phyloP scores from a whole-genome alignment of 2,113 vertebrate species.

The Notarius quadriscutis region DNA sequence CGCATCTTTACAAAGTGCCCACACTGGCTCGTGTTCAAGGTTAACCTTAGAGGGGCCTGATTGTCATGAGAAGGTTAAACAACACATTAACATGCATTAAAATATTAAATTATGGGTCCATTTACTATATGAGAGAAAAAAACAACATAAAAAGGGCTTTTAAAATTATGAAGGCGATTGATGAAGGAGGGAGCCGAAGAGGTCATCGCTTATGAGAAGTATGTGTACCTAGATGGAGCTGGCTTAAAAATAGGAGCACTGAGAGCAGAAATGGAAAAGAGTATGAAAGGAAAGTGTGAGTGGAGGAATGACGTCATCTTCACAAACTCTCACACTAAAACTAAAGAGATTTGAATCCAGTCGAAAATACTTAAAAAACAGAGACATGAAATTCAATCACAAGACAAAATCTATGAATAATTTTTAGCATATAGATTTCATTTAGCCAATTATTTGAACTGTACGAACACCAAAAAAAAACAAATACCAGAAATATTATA shows the following conservation, averaged over 20 bases:
- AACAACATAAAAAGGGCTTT: slow-evolving; percentile 81
- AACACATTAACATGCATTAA: slow-evolving; percentile 82
- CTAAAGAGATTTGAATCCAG: not conserved
- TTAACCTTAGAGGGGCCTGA: slow-evolving; percentile 82
- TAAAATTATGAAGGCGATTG: slow-evolving; percentile 78
- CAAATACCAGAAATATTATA: not conserved
- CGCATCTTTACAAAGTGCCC: slow-evolving; percentile 83
- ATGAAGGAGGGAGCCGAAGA: slow-evolving; percentile 60
- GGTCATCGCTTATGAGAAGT: slow-evolving; percentile 40
- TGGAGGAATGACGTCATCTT: not conserved
- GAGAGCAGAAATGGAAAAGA: slow-evolving; percentile 56
- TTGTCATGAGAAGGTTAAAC: slow-evolving; percentile 81
- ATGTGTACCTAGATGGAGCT: slow-evolving; percentile 47
- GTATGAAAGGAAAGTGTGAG: slow-evolving; percentile 10
- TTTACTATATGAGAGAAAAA: slow-evolving; percentile 78
- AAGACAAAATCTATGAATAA: not conserved
- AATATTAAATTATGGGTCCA: slow-evolving; percentile 81
- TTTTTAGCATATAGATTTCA: not conserved
- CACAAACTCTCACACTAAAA: not conserved
- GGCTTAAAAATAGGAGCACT: slow-evolving; percentile 49
- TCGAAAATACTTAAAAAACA: too few species aligned
- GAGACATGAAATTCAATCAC: not conserved
- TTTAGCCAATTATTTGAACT: not conserved
- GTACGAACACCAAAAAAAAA: not conserved
- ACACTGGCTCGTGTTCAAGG: slow-evolving; percentile 83